Percentiles rank a stretch among this genome's conserved stretches.
Conservation (phyloP, 1,140 invertebrate species). For the Apis cerana region DNA sequence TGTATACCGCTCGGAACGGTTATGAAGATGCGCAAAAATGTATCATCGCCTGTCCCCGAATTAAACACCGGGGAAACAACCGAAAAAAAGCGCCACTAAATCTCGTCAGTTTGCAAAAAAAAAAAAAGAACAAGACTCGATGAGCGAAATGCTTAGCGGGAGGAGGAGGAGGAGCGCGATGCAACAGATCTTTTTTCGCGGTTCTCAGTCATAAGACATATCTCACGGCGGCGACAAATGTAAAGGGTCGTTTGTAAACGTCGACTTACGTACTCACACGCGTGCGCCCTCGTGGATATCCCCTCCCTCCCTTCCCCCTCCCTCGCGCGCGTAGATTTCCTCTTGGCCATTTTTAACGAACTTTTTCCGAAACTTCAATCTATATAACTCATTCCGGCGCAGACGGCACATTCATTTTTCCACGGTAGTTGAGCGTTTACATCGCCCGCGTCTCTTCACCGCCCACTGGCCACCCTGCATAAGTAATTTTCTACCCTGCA, state of each 20-base stretch:
- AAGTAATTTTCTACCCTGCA: slow-evolving; percentile 64
- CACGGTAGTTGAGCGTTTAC: slow-evolving; percentile 67
- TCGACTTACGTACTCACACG: slow-evolving; percentile 29
- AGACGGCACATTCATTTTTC: slow-evolving; percentile 66
- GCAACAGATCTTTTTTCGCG: slow-evolving; percentile 12
- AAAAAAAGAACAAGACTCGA: not conserved
- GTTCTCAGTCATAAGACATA: slow-evolving; percentile 32
- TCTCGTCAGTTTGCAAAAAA: slow-evolving; percentile 8
- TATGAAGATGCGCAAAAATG: not conserved
- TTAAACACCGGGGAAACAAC: not conserved
- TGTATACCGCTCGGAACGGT: not conserved
- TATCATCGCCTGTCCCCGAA: not conserved
- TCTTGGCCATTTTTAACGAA: slow-evolving; percentile 56
- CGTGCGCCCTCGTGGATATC: not conserved
- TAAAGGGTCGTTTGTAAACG: slow-evolving; percentile 41
- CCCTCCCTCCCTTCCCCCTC: no score
- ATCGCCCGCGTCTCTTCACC: slow-evolving; percentile 60
- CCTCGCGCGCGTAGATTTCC: not conserved
- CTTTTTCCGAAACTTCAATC: slow-evolving; percentile 61
- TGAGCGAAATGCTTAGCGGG: slow-evolving; percentile 1
- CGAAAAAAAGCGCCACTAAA: not conserved
- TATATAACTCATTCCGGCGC: slow-evolving; percentile 52
- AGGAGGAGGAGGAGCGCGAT: not conserved
- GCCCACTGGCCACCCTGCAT: slow-evolving; percentile 56
- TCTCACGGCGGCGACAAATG: slow-evolving; percentile 20